Conservation (phyloP, 2,797 vertebrate genomes). For the Epinephelus coioides region DNA sequence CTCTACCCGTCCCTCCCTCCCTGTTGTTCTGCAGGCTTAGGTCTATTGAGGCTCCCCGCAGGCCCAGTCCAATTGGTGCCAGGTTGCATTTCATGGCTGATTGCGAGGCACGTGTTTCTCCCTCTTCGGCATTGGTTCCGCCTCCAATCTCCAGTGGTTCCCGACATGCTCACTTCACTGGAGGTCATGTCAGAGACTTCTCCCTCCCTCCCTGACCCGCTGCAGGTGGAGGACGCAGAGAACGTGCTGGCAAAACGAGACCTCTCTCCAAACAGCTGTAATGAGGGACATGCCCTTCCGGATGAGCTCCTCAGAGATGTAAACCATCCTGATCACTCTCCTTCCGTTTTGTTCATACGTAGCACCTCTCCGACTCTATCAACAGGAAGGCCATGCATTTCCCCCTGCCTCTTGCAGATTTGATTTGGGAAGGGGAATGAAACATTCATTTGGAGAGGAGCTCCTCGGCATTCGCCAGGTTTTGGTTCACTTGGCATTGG, state of each 20-base stretch:
- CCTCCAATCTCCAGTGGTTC: slow-evolving; percentile 78
- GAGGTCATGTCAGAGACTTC: slow-evolving; percentile 81
- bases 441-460: slow-evolving; percentile 71
- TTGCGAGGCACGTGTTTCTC: slow-evolving; percentile 79
- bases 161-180: slow-evolving; percentile 78
- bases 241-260: slow-evolving; percentile 49
- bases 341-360: slow-evolving; percentile 29
- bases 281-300: slow-evolving; percentile 77
- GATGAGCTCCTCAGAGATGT: slow-evolving; percentile 67
- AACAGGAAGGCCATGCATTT: slow-evolving; percentile 40
- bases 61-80: slow-evolving; percentile 76
- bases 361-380: slow-evolving; percentile 38
- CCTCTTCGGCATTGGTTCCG: slow-evolving; percentile 68
- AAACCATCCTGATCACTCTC: slow-evolving; percentile 61
- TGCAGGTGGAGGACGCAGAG: slow-evolving; percentile 66
- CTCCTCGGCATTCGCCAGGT: slow-evolving; percentile 45
- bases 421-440: slow-evolving; percentile 55
- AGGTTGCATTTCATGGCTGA: slow-evolving; percentile 85
- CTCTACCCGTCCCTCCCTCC: slow-evolving; percentile 39
- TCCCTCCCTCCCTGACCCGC: slow-evolving; percentile 72
- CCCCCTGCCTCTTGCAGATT: slow-evolving; percentile 50
- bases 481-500: slow-evolving; percentile 58
- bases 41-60: slow-evolving; percentile 71
- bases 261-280: slow-evolving; percentile 71
- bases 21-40: slow-evolving; percentile 63